A percentile compares a stretch with the other conserved stretches of the same genome.
Evolutionary conservation across 35 echinoderm and acorn worm genomes (phyloP).

Genomic region (Lytechinus variegatus): DNA sequence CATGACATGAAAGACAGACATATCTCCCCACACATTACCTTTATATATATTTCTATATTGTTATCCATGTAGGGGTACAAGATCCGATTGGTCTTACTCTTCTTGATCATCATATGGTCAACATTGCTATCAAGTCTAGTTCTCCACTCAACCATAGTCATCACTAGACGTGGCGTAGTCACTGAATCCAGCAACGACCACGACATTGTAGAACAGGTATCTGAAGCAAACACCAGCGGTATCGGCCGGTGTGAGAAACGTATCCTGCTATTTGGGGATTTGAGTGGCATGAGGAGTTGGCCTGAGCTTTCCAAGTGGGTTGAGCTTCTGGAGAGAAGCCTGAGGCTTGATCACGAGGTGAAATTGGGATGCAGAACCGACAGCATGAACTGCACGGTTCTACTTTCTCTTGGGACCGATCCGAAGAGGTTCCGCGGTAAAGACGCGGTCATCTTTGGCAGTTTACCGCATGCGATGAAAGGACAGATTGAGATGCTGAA

Average conservation of each 20-base stretch:
- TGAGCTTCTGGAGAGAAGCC: constrained; percentile 42
- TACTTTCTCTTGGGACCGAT: constrained; percentile 57
- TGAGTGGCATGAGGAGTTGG: constrained; percentile 67
- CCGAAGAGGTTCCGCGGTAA: constrained; percentile 52
- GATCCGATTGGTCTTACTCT: background rate
- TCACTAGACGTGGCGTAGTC: background rate
- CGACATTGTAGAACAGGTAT: background rate
- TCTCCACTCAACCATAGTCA: background rate
- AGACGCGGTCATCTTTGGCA: constrained; percentile 76
- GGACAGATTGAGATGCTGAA: constrained; percentile 47
- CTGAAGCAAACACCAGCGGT: background rate
- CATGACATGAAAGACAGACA: too few species aligned
- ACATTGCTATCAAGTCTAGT: background rate
- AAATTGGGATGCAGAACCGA: background rate
- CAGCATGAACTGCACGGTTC: constrained; percentile 32
- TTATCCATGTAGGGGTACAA: background rate
- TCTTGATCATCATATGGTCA: background rate
- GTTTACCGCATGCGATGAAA: constrained; percentile 64
- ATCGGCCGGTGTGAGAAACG: constrained; percentile 43
- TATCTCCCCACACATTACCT: too few species aligned
- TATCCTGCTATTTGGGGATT: constrained; percentile 65
- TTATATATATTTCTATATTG: background rate
- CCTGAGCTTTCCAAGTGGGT: constrained; percentile 54
- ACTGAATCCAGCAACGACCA: background rate
- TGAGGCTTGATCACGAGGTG: background rate